phyloP scores from a whole-genome alignment of 2,113 vertebrate species.

The Corythoichthys intestinalis region DNA sequence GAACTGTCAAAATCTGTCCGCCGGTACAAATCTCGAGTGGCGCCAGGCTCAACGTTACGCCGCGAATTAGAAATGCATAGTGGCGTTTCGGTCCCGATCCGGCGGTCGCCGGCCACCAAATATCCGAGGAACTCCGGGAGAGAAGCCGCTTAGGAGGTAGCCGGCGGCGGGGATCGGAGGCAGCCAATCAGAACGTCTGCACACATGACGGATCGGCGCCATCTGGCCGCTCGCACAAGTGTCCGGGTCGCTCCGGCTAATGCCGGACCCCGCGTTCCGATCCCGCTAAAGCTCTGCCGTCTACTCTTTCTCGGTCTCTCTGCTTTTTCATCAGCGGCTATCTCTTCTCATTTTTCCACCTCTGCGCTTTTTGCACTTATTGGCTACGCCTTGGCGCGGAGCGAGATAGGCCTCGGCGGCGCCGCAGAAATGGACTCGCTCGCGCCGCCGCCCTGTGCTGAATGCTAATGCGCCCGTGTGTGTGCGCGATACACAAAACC shows the following conservation, averaged over 20 bases:
- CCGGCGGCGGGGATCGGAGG: conserved; percentile 52
- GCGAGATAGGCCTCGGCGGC: conserved; percentile 46
- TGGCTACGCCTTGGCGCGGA: conserved; percentile 62
- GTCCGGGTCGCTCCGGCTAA: conserved; percentile 68
- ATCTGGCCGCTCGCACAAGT: conserved; percentile 68
- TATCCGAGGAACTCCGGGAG: conserved; percentile 41
- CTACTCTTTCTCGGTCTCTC: conserved; percentile 30
- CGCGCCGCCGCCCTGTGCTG: conserved; percentile 39
- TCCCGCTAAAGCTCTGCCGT: conserved; percentile 13
- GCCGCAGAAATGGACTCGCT: conserved; percentile 49
- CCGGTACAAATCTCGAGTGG: no score
- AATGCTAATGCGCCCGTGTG: conserved; percentile 50
- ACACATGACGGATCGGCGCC: conserved; percentile 70
- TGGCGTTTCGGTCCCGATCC: conserved; percentile 32
- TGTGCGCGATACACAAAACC: conserved; percentile 20
- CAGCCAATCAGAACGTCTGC: conserved; percentile 71
- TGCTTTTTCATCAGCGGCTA: conserved; percentile 38
- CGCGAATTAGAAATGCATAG: conserved; percentile 21
- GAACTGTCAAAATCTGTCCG: no score
- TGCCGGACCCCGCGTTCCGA: conserved; percentile 52
- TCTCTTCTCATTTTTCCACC: conserved; percentile 49
- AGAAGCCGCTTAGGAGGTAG: conserved; percentile 29
- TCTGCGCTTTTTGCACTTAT: conserved; percentile 55
- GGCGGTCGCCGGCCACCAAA: conserved; percentile 50
- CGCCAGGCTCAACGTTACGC: no score